A percentile compares a stretch with the other conserved stretches of the same genome.
phyloP scores from a whole-genome alignment of 2,797 vertebrate species.

The Rhynchotus rufescens region DNA sequence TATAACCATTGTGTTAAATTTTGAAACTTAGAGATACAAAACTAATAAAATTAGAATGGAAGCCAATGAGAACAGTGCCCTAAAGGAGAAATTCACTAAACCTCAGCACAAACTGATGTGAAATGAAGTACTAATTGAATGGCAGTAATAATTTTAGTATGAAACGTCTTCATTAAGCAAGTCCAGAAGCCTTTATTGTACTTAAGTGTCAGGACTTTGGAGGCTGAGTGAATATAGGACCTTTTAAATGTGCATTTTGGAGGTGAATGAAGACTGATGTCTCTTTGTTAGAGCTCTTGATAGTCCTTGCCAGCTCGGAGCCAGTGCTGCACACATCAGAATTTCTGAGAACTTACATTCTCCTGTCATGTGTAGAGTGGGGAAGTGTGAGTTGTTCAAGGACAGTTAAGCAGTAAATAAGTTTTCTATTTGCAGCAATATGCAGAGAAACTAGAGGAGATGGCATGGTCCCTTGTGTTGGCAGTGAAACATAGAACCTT shows the following conservation, averaged over 20 bases:
- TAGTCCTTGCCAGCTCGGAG: background rate
- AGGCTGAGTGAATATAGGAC: background rate
- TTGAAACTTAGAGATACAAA: constrained; percentile 35
- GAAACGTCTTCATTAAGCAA: constrained; percentile 36
- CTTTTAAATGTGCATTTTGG: background rate
- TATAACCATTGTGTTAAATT: constrained; percentile 46
- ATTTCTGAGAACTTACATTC: background rate
- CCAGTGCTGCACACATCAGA: background rate
- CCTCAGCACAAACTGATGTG: constrained; percentile 30
- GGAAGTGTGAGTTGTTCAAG: background rate
- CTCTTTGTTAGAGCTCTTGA: background rate
- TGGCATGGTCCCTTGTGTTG: background rate
- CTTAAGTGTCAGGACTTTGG: background rate
- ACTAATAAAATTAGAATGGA: constrained; percentile 32
- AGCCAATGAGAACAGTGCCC: constrained; percentile 13
- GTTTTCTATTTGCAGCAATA: background rate
- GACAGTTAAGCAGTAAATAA: background rate
- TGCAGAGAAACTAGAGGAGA: background rate
- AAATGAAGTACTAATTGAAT: constrained; percentile 45
- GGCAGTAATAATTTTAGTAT: constrained; percentile 16
- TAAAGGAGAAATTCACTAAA: constrained; percentile 53
- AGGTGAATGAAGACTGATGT: background rate
- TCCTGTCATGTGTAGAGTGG: background rate
- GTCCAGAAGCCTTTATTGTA: background rate
- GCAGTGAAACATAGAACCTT: background rate